Evolutionary conservation across 2,888 invertebrate genomes (phyloP), one percentile per base, ranked within the genome.

Genomic region (Frankliniella intonsa): DNA sequence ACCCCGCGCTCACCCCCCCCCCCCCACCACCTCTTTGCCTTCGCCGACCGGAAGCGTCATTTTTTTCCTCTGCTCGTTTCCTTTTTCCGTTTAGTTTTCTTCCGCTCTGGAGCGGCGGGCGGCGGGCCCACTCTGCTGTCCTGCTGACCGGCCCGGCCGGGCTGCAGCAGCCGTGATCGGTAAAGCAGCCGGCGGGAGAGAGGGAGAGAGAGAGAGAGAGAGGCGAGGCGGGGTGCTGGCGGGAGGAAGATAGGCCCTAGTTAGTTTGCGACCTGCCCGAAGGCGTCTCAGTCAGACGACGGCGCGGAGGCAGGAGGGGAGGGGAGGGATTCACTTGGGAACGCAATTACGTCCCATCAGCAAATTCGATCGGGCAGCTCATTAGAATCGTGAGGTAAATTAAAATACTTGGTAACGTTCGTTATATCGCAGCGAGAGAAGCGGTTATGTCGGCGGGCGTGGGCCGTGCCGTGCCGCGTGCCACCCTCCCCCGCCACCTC

Each of bases 61-160:
- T 38, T 38, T 38, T 38, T 38, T 38, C 38, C 38, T 38, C 38
- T 38, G 5, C 38, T 38, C 38, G 38, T 38, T 38, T 38, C 38
- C 5, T 5, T 38, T 38, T 38, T 38, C 5, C 38, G 5, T 38
- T 38, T 38, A 3, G 2, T 38, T 38, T 38, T 5, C 38, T 3
- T 38, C 38, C 38, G 38, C 38, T 38, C 38, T 38, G 38, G 38
- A 38, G 55, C 55, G 7, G 55, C 19, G 80, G 80, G 80, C 69
- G 82, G 83, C 83, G 83, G 84, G 84, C 84, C 82, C 65, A n/a
- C n/a, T 80, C 84, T 84, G 84, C 38, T 38, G 38, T 38, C 38
- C 5, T 5, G 38, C 38, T 38, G 38, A 38, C 38, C 38, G 38
- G 38, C 5, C 38, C 3, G 38, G 83, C 50, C 83, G 84, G 81